phyloP scores from a whole-genome alignment of 1,140 invertebrate genomes.

The Samia ricini region DNA sequence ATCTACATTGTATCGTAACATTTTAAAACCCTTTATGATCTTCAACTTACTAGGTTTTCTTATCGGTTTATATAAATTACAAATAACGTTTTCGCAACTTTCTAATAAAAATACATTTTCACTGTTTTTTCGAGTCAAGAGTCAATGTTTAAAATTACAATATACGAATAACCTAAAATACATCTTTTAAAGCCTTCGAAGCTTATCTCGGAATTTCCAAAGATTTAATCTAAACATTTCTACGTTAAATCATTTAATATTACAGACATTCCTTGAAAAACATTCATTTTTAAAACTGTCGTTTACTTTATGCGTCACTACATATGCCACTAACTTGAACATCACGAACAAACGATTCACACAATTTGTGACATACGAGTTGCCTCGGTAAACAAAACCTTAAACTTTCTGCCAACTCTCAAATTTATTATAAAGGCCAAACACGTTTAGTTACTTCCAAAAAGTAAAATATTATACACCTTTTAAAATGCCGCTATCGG shows the following conservation, averaged over 20 bases:
- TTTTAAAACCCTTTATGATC: neutral
- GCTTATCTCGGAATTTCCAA: neutral
- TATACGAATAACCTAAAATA: neutral
- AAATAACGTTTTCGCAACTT: too few relatives aligned
- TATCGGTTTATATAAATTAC: too few relatives aligned
- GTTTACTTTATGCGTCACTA: constrained; percentile 12
- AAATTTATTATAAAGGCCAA: constrained; percentile 16
- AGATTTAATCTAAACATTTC: neutral
- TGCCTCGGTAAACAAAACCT: constrained; percentile 12
- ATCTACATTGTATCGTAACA: constrained; percentile 9
- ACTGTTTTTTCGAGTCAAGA: too few relatives aligned
- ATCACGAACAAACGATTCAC: constrained; percentile 23
- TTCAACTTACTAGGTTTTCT: neutral
- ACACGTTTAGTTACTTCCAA: constrained; percentile 18
- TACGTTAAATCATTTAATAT: neutral
- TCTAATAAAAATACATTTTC: too few relatives aligned
- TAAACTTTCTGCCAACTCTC: neutral
- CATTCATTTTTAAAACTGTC: neutral
- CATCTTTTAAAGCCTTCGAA: neutral
- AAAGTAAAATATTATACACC: constrained; percentile 21
- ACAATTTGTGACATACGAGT: constrained; percentile 12
- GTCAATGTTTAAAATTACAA: too few relatives aligned
- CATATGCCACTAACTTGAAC: constrained; percentile 9
- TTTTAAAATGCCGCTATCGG: constrained; percentile 19
- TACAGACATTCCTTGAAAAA: neutral